Evolutionary conservation across 2,888 invertebrate genomes (phyloP).

Genomic region (Taenaris catops): DNA sequence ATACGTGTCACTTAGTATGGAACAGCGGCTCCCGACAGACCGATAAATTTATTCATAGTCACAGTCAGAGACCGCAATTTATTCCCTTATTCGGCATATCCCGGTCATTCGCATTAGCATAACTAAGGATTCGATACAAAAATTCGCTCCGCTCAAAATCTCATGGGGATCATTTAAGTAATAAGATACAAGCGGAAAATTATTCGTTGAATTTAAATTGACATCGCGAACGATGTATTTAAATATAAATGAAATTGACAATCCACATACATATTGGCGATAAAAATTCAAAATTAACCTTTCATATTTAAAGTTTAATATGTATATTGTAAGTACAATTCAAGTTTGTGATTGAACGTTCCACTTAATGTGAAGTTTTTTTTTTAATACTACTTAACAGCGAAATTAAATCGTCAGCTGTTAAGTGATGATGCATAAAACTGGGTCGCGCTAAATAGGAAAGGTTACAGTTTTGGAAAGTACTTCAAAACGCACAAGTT

Average conservation of each 20-base stretch:
- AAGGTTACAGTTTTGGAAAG: too few species aligned
- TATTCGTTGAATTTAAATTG: conserved; percentile 8
- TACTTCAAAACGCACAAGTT: too few species aligned
- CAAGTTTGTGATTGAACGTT: too few species aligned
- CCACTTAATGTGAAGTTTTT: too few species aligned
- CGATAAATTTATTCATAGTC: conserved; percentile 40
- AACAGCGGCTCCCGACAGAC: conserved; percentile 25
- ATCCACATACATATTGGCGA: too few species aligned
- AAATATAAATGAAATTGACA: conserved; percentile 5
- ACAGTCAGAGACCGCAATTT: conserved; percentile 38
- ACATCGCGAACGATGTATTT: conserved; percentile 4
- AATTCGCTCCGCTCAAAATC: conserved; percentile 27
- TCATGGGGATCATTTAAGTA: conserved; percentile 15
- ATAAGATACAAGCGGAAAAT: conserved; percentile 15
- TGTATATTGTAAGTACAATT: too few species aligned
- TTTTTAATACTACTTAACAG: too few species aligned
- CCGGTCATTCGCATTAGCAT: conserved; percentile 45
- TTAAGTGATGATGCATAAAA: too few species aligned
- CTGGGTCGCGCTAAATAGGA: too few species aligned
- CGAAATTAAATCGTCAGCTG: too few species aligned
- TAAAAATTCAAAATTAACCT: too few species aligned
- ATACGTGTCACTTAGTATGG: conserved; percentile 16
- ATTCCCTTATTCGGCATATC: conserved; percentile 37
- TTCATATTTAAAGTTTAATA: too few species aligned
- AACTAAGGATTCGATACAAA: conserved; percentile 45